A percentile compares a stretch with the other conserved stretches of the same genome.
Conservation (phyloP, 2,888 invertebrate genomes). For the Theretra japonica region DNA sequence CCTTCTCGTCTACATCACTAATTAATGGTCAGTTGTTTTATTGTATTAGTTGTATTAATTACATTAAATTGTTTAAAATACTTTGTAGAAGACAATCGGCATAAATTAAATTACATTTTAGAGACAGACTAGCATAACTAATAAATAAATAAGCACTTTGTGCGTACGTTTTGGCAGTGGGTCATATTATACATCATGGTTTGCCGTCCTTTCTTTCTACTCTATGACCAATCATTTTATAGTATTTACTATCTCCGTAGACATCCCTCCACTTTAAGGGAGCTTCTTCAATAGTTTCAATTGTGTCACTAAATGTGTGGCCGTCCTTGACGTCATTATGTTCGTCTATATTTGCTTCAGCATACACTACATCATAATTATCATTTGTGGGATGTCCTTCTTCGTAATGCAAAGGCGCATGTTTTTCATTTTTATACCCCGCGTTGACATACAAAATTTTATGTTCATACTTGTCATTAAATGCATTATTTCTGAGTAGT, state of each 20-base stretch:
- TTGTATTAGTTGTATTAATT: too few species aligned
- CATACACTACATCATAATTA: conserved; percentile 35
- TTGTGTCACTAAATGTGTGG: conserved; percentile 32
- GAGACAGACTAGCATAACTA: conserved; percentile 23
- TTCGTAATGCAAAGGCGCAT: conserved; percentile 38
- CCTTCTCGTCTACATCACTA: background rate
- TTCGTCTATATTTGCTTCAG: conserved; percentile 29
- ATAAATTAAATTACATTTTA: background rate
- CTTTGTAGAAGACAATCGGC: background rate
- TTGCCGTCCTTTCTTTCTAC: background rate
- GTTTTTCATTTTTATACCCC: conserved; percentile 81
- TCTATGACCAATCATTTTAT: conserved; percentile 4
- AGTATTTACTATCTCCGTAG: conserved; percentile 41
- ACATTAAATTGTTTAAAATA: too few species aligned
- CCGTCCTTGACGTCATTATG: conserved; percentile 32
- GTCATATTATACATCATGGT: conserved; percentile 30
- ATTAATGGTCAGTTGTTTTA: background rate
- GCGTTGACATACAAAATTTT: conserved; percentile 85
- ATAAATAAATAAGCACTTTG: background rate
- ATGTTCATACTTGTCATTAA: conserved; percentile 80
- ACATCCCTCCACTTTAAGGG: conserved; percentile 50
- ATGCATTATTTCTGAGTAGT: conserved; percentile 84
- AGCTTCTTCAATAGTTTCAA: conserved; percentile 36
- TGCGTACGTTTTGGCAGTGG: background rate
- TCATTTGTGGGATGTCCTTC: conserved; percentile 38